Percentiles rank a stretch among this genome's conserved stretches.
These are phyloP conservation scores for Pterobdella sp. DNA, from an alignment of 2,888 invertebrate species.

Conservation along the genomic window DNA sequence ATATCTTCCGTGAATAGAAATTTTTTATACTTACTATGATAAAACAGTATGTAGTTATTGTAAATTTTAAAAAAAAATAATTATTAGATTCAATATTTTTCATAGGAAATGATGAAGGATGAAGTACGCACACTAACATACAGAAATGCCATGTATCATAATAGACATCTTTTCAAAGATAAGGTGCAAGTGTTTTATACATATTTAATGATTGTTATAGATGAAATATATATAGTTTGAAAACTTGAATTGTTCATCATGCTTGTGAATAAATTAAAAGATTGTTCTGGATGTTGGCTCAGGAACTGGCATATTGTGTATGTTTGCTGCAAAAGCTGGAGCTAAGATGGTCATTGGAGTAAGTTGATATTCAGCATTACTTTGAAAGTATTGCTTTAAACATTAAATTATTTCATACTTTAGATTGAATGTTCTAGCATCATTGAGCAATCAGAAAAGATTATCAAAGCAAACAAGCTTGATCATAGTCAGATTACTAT, in stretches of 20 bases:
- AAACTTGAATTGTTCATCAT: too few relatives aligned
- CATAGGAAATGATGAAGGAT: constrained; percentile 94
- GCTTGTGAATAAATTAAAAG: too few relatives aligned
- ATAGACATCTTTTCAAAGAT: constrained; percentile 89
- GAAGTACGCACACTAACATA: constrained; percentile 96
- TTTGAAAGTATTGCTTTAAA: neutral
- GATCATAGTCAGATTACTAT: constrained; percentile 40
- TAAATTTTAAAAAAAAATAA: too few relatives aligned
- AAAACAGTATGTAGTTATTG: too few relatives aligned
- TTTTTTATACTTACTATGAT: too few relatives aligned
- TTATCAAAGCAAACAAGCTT: constrained; percentile 64
- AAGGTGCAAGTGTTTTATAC: too few relatives aligned
- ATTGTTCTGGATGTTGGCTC: constrained; percentile 93
- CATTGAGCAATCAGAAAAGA: constrained; percentile 90
- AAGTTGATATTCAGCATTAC: neutral
- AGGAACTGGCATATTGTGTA: constrained; percentile 95
- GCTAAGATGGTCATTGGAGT: constrained; percentile 82
- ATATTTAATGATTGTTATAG: too few relatives aligned
- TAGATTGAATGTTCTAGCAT: constrained; percentile 67
- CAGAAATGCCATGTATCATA: constrained; percentile 97
- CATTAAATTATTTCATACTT: neutral
- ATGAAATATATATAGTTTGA: too few relatives aligned
- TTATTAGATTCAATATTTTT: too few relatives aligned
- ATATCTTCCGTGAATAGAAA: constrained; percentile 17
- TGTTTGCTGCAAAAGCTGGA: constrained; percentile 99